Base-by-base conservation (phyloP, 2,113 vertebrate species). In the Cheilinus undulatus region DNA sequence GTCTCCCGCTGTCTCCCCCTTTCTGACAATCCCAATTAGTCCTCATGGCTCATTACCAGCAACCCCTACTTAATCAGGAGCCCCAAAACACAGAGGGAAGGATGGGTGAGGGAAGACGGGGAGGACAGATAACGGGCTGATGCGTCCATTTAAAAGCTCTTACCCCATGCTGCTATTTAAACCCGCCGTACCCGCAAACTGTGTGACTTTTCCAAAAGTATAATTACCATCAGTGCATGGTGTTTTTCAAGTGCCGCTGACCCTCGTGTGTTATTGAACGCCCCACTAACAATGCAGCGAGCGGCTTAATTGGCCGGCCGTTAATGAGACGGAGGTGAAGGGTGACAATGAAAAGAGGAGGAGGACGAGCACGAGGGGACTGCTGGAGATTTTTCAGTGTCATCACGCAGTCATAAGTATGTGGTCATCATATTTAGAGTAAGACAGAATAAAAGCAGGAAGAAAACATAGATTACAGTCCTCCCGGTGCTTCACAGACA, bases 21-120 rank as follows among this genome's bases (percentile, higher is more conserved):
- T 79, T 52, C 62, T 84, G 81, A 84, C 80, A 79, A 70, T 84
- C 64, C 73, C 78, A 86, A 84, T 86, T 83, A 90, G 80, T 82
- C 65, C 76, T 76, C 56, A 59, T 43, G 81, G 73, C 77, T 89
- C 83, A 86, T 86, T 87, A 84, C 34, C 68, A 78, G 57, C 64
- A 87, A 68, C 34, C 53, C 64, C 64, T 62, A 62, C 32, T 72
- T 77, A 84, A 86, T 86, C 84, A 81, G 49, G 34, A 28, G 43
- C 57, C 61, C 36, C 23, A 62, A 67, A 87, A 82, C 68, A 46
- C 70, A 6, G 30, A 49, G 32, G 43, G 76, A 38, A 49, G 42
- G 48, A 36, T 56, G 64, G 45, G 14, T 52, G 43, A 60, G 69
- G 34, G 27, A 38, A 76, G 19, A 26, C 3, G 11, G 13, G 17